Conservation (phyloP, 1,140 invertebrate genomes). For the Rhagoletis pomonella region DNA sequence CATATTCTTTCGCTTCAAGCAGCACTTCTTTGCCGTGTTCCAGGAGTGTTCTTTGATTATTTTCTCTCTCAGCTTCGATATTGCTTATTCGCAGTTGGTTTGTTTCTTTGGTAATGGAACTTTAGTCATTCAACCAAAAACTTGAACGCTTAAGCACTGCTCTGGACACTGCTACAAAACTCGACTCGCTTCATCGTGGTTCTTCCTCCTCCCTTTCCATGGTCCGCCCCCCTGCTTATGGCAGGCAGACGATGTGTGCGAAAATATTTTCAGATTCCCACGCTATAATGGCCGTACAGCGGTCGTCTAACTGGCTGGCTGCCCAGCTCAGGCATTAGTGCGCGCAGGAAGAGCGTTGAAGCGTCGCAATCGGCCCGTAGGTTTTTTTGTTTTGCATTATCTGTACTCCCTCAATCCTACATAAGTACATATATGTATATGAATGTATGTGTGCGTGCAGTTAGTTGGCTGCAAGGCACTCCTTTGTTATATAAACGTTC, state of each 20-base stretch:
- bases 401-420: neutral
- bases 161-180: neutral
- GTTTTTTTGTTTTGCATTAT: neutral
- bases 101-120: neutral
- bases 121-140: constrained; percentile 33
- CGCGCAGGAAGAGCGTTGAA: neutral
- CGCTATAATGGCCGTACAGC: constrained; percentile 33
- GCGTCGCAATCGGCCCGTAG: neutral
- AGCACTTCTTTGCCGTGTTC: neutral
- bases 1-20: neutral
- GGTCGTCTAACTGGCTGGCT: neutral
- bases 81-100: neutral
- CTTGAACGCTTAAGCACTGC: neutral
- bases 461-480: neutral
- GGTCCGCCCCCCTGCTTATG: neutral
- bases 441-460: neutral
- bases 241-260: neutral
- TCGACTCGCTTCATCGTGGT: neutral
- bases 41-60: neutral
- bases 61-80: neutral
- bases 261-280: constrained; percentile 23
- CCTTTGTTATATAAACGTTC: neutral
- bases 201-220: neutral
- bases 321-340: neutral
- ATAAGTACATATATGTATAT: neutral